Percentiles rank a stretch among this genome's conserved stretches.
Evolutionary conservation across 1,140 invertebrate genomes (phyloP).

Genomic region (Trachymyrmex cornetzi): DNA sequence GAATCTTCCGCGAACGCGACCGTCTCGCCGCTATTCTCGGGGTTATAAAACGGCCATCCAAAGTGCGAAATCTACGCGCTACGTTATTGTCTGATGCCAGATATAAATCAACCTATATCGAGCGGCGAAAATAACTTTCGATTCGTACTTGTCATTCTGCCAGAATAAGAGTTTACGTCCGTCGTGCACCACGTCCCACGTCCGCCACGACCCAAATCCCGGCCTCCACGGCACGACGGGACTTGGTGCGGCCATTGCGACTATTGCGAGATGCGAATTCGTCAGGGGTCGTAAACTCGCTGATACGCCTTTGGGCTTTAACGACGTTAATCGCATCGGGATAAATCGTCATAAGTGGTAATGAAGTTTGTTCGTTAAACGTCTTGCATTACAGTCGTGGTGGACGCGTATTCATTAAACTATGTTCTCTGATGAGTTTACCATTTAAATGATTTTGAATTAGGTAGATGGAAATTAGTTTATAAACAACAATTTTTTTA

Average conservation of each 20-base stretch:
- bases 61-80: slow-evolving; percentile 45
- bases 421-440: neutral
- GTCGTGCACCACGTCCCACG: slow-evolving; percentile 44
- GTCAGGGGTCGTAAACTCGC: slow-evolving; percentile 76
- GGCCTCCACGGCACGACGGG: slow-evolving; percentile 12
- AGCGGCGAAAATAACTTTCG: slow-evolving; percentile 72
- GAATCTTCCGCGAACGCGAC: slow-evolving; percentile 67
- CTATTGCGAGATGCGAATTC: slow-evolving; percentile 67
- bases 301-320: slow-evolving; percentile 73
- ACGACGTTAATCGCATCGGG: slow-evolving; percentile 75
- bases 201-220: slow-evolving; percentile 70
- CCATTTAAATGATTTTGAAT: neutral
- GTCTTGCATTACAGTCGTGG: slow-evolving; percentile 36
- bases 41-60: slow-evolving; percentile 70
- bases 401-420: slow-evolving; percentile 3
- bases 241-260: slow-evolving; percentile 47
- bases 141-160: slow-evolving; percentile 75
- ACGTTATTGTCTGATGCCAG: slow-evolving; percentile 75
- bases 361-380: slow-evolving; percentile 64
- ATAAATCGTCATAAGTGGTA: slow-evolving; percentile 69
- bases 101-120: slow-evolving; percentile 73
- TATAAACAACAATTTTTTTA: neutral
- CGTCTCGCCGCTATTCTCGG: slow-evolving; percentile 65
- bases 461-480: neutral
- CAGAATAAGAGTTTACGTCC: slow-evolving; percentile 72